A percentile compares a stretch with the other conserved stretches of the same genome.
phyloP scores from a whole-genome alignment of 2,797 vertebrate genomes.

The Lepus oiostolus region DNA sequence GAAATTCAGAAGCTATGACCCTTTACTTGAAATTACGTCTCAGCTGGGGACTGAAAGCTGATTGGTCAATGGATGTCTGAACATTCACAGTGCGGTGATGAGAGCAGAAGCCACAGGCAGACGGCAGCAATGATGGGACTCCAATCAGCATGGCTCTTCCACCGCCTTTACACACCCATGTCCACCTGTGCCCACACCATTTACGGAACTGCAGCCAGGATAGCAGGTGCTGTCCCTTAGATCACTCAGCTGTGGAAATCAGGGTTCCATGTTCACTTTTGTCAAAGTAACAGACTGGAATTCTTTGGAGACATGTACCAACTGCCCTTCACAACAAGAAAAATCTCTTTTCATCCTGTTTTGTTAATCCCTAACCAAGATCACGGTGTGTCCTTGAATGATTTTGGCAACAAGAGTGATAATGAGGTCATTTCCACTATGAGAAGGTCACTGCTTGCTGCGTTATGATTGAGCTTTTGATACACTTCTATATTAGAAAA shows the following conservation, averaged over 20 bases:
- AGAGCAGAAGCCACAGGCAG: neutral
- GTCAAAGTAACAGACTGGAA: neutral
- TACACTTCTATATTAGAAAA: conserved; percentile 61
- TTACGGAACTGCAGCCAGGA: rapidly evolving
- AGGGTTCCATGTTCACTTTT: neutral
- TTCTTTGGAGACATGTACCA: neutral
- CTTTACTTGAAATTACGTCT: neutral
- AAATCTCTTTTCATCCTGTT: neutral
- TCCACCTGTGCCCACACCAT: no score
- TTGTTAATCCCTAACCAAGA: neutral
- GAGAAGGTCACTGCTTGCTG: conserved; percentile 28
- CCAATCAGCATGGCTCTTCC: neutral
- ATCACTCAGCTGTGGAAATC: neutral
- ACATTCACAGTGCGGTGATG: neutral
- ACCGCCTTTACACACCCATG: no score
- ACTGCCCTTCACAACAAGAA: neutral
- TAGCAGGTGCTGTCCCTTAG: rapidly evolving
- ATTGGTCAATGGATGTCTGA: neutral
- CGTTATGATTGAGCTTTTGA: neutral
- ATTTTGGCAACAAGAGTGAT: conserved; percentile 28
- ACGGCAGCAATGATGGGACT: rapidly evolving
- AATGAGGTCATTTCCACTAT: conserved; percentile 48
- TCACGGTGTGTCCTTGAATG: neutral
- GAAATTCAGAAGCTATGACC: neutral
- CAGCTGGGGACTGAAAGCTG: rapidly evolving